Percentiles rank a stretch among this genome's conserved stretches.
Evolutionary conservation across 1,140 invertebrate species (phyloP).

Genomic region (Ceratosolen solmsi): DNA sequence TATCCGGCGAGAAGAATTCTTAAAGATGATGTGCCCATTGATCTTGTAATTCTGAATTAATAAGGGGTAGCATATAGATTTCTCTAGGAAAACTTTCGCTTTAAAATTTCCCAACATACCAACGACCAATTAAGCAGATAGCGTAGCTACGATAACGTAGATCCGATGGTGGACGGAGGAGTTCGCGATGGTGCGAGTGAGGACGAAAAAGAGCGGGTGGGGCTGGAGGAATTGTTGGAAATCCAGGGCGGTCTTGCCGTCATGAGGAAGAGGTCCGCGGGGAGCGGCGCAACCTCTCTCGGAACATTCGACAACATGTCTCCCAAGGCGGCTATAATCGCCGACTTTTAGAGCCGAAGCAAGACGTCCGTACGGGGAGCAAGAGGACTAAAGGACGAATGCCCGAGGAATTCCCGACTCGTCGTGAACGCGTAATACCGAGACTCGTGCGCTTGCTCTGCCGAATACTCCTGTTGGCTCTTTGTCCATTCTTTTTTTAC

Average conservation of each 20-base stretch:
- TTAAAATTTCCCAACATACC: no score
- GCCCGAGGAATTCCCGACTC: constrained; percentile 18
- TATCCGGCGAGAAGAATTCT: no score
- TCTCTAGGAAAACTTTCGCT: no score
- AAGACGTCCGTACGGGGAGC: not conserved
- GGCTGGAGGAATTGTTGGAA: not conserved
- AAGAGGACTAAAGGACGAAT: not conserved
- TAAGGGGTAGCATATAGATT: no score
- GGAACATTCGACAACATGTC: constrained; percentile 40
- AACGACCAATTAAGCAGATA: not conserved
- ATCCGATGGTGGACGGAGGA: not conserved
- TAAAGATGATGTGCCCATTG: no score
- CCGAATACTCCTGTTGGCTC: not conserved
- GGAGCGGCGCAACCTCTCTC: not conserved
- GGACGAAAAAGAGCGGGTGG: no score
- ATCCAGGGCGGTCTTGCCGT: not conserved
- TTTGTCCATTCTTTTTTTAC: not conserved
- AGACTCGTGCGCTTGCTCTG: not conserved
- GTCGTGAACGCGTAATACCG: not conserved
- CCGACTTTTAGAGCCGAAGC: not conserved
- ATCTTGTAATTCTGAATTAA: no score
- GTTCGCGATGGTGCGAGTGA: not conserved
- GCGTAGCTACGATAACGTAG: not conserved
- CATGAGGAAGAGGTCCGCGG: not conserved
- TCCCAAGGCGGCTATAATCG: constrained; percentile 16